Evolutionary conservation across 2,113 vertebrate species (phyloP).

Genomic region (Odontesthes bonariensis): DNA sequence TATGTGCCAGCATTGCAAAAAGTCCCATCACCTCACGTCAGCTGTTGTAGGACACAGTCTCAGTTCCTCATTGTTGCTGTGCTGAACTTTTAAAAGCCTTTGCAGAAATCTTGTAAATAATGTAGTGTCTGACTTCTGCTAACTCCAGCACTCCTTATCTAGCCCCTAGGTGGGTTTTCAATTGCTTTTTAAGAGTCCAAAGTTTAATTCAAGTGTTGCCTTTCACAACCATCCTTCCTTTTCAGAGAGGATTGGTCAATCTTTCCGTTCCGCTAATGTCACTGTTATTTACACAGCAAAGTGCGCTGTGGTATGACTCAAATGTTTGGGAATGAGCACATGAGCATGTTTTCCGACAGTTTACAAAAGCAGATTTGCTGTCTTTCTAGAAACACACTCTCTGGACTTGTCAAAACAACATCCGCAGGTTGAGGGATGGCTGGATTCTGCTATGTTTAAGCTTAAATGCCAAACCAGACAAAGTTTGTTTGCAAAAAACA

Average conservation of each 20-base stretch:
- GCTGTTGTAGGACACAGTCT: slow-evolving; percentile 29
- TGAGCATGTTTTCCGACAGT: slow-evolving; percentile 53
- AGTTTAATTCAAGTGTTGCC: slow-evolving; percentile 57
- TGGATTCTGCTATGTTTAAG: slow-evolving; percentile 15
- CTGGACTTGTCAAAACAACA: slow-evolving; percentile 41
- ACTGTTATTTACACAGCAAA: slow-evolving; percentile 43
- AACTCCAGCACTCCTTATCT: slow-evolving; percentile 40
- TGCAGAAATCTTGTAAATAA: slow-evolving; percentile 39
- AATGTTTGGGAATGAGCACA: slow-evolving; percentile 56
- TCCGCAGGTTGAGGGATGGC: slow-evolving; percentile 1
- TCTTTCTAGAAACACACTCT: neutral
- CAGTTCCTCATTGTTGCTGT: slow-evolving; percentile 38
- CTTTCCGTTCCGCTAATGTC: slow-evolving; percentile 38
- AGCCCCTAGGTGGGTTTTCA: slow-evolving; percentile 45
- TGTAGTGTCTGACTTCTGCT: slow-evolving; percentile 54
- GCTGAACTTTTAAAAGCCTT: slow-evolving; percentile 30
- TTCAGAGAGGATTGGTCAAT: slow-evolving; percentile 25
- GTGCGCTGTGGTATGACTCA: slow-evolving; percentile 35
- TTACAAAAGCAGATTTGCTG: slow-evolving; percentile 38
- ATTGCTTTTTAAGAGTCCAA: slow-evolving; percentile 36
- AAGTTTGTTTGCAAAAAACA: slow-evolving; percentile 36
- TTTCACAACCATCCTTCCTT: slow-evolving; percentile 17
- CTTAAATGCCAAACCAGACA: slow-evolving; percentile 31
- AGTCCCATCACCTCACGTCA: slow-evolving; percentile 44
- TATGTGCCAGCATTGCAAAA: slow-evolving; percentile 38